Conservation (phyloP, 2,797 vertebrate genomes). For the Octomys mimax region DNA sequence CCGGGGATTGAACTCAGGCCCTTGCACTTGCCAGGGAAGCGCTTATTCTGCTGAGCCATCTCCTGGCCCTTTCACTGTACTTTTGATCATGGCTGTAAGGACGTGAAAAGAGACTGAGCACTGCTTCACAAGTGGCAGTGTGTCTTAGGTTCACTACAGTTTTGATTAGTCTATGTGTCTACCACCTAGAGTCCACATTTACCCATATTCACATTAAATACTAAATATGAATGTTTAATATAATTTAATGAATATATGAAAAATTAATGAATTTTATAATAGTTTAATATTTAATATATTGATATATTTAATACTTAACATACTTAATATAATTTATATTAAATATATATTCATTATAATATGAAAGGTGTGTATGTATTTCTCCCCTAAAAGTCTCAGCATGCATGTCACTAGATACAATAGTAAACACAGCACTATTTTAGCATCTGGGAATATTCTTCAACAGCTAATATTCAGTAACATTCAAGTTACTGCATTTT, state of each 20-base stretch:
- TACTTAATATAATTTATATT: too few relatives aligned
- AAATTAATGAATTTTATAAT: too few relatives aligned
- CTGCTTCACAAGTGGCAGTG: not conserved
- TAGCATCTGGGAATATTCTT: not conserved
- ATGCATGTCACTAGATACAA: not conserved
- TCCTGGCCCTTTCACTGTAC: not conserved
- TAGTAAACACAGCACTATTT: not conserved
- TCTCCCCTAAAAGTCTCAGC: not conserved
- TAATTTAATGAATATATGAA: too few relatives aligned
- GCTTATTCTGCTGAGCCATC: too few relatives aligned
- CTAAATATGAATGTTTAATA: too few relatives aligned
- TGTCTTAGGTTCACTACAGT: not conserved
- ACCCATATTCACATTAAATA: not conserved
- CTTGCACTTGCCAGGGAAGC: too few relatives aligned
- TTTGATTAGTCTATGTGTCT: not conserved
- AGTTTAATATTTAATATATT: too few relatives aligned
- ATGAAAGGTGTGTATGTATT: not conserved
- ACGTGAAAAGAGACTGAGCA: not conserved
- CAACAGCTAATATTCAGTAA: not conserved
- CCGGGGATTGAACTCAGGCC: too few relatives aligned
- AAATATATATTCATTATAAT: too few relatives aligned
- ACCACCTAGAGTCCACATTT: not conserved
- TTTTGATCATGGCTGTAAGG: not conserved
- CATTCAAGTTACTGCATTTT: not conserved
- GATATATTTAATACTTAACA: too few relatives aligned